phyloP scores from a whole-genome alignment of 2,797 vertebrate genomes.

The Siniperca undulata region DNA sequence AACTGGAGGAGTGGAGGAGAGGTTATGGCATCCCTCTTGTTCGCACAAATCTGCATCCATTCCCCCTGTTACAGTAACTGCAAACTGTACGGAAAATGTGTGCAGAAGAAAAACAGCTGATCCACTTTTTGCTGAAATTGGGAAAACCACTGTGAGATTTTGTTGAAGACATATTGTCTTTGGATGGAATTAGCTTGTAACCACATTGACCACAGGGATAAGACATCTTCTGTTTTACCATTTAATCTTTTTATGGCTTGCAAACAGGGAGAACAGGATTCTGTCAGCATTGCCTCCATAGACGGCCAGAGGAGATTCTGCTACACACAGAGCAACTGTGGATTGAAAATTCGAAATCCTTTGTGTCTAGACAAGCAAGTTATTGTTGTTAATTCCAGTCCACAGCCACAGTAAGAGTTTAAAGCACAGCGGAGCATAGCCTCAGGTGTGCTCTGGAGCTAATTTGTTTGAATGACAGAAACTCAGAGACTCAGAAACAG shows the following conservation, averaged over 20 bases:
- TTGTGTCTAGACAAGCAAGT: slow-evolving; percentile 4
- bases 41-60: slow-evolving; percentile 39
- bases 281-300: background rate
- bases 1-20: slow-evolving; percentile 25
- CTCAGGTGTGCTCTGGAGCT: slow-evolving; percentile 38
- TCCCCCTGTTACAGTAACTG: slow-evolving; percentile 44
- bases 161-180: slow-evolving; percentile 49
- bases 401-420: slow-evolving; percentile 9
- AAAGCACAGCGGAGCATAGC: slow-evolving; percentile 9
- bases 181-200: slow-evolving; percentile 54
- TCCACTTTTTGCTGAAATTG: slow-evolving; percentile 43
- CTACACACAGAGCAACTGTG: background rate
- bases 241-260: slow-evolving; percentile 43
- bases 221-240: slow-evolving; percentile 59
- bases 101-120: slow-evolving; percentile 51
- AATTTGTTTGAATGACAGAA: slow-evolving; percentile 47
- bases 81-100: slow-evolving; percentile 46
- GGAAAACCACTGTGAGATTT: slow-evolving; percentile 53
- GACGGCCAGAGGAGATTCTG: slow-evolving; percentile 15
- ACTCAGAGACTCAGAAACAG: slow-evolving; percentile 22
- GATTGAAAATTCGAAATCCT: background rate
- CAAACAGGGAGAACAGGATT: slow-evolving; percentile 36
- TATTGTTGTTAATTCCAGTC: slow-evolving; percentile 24
- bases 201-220: slow-evolving; percentile 48
- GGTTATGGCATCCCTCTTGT: slow-evolving; percentile 22